These are phyloP conservation scores for Protodeltote pygarga DNA, from an alignment of 2,888 invertebrate genomes.

Conservation along the genomic window DNA sequence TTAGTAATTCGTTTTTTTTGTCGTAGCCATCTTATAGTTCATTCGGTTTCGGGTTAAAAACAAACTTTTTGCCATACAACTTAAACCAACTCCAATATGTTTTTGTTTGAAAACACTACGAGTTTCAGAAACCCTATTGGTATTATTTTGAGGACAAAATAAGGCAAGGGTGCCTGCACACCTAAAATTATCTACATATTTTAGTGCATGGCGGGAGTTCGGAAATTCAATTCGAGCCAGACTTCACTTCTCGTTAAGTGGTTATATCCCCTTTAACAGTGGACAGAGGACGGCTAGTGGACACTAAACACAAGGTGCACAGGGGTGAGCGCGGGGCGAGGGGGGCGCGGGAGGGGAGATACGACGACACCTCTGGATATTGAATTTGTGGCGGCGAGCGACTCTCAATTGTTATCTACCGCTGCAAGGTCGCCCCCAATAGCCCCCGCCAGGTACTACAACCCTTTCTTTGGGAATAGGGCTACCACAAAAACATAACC, in stretches of 20 bases:
- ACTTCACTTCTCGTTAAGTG: conserved; percentile 84
- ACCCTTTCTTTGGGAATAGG: conserved; percentile 78
- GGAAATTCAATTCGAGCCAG: conserved; percentile 82
- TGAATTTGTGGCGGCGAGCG: conserved; percentile 81
- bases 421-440: conserved; percentile 80
- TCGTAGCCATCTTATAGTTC: background rate
- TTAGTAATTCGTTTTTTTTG: conserved; percentile 1
- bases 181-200: conserved; percentile 56
- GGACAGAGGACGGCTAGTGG: conserved; percentile 71
- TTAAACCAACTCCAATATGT: conserved; percentile 14
- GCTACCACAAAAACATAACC: conserved; percentile 51
- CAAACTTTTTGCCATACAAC: conserved; percentile 37
- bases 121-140: background rate
- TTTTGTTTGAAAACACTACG: conserved; percentile 5
- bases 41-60: background rate
- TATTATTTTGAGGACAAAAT: conserved; percentile 4
- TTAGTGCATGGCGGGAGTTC: conserved; percentile 62
- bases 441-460: conserved; percentile 74
- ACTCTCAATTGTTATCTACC: conserved; percentile 84
- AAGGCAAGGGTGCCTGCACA: background rate
- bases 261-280: conserved; percentile 79
- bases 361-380: conserved; percentile 83
- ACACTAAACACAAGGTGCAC: conserved; percentile 76
- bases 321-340: conserved; percentile 40
- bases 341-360: conserved; percentile 41